Evolutionary conservation across 2,888 invertebrate genomes (phyloP).

Genomic region (Melinaea marsaeus): DNA sequence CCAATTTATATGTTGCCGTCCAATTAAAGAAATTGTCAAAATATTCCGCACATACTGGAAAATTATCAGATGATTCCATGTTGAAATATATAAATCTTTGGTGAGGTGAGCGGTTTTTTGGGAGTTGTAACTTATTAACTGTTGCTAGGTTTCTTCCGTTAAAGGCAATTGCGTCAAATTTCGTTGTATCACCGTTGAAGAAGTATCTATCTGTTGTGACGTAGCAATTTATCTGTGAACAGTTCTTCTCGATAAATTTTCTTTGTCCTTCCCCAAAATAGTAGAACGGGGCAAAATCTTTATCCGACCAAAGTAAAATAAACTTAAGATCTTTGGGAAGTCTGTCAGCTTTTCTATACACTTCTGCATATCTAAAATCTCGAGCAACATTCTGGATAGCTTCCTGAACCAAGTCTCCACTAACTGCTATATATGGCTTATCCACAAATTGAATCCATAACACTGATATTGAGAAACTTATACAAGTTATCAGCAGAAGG

Average conservation of each 20-base stretch:
- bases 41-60: constrained; percentile 48
- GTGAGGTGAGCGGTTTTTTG: constrained; percentile 43
- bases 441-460: constrained; percentile 47
- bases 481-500: constrained; percentile 46
- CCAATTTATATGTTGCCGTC: constrained; percentile 64
- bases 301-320: constrained; percentile 57
- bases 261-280: constrained; percentile 51
- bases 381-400: constrained; percentile 51
- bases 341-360: constrained; percentile 49
- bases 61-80: constrained; percentile 63
- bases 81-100: constrained; percentile 66
- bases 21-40: constrained; percentile 67
- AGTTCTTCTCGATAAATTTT: constrained; percentile 57
- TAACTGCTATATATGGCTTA: constrained; percentile 28
- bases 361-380: constrained; percentile 53
- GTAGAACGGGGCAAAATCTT: constrained; percentile 51
- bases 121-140: constrained; percentile 37
- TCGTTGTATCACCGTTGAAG: constrained; percentile 46
- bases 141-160: constrained; percentile 52
- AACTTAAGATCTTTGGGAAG: constrained; percentile 55
- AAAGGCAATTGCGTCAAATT: constrained; percentile 60
- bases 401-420: constrained; percentile 48
- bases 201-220: constrained; percentile 49
- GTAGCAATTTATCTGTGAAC: constrained; percentile 57
- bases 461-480: constrained; percentile 45